These are phyloP conservation scores for Donacobius atricapilla DNA, from an alignment of 2,113 vertebrate species.

Conservation along the genomic window DNA sequence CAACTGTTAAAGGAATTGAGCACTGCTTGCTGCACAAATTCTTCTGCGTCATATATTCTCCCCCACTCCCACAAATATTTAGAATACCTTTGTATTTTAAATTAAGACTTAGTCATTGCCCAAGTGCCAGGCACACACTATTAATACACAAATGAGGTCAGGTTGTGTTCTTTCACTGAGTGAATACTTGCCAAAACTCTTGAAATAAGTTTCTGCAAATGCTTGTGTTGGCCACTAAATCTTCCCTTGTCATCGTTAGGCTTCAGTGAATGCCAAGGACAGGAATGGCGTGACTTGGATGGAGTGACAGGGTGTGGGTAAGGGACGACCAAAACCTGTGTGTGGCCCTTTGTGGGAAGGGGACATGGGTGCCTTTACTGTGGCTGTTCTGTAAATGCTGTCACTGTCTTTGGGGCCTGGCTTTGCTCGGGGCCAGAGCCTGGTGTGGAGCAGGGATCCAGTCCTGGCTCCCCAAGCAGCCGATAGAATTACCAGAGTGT, in stretches of 20 bases:
- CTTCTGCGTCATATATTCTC: neutral
- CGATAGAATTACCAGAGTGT: neutral
- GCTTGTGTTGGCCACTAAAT: neutral
- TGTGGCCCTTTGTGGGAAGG: neutral
- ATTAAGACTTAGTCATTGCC: constrained; percentile 7
- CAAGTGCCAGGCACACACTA: constrained; percentile 5
- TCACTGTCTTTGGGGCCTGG: neutral
- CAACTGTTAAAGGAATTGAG: neutral
- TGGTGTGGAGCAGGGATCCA: neutral
- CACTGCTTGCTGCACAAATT: neutral
- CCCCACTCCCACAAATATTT: constrained; percentile 13
- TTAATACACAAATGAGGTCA: constrained; percentile 47
- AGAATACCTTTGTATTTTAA: constrained; percentile 48
- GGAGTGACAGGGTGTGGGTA: too few species aligned
- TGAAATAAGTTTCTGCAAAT: neutral
- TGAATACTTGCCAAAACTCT: constrained; percentile 24
- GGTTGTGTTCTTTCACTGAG: neutral
- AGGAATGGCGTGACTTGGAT: accelerated
- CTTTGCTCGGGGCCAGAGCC: neutral
- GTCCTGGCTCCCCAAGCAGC: neutral
- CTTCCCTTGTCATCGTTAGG: neutral
- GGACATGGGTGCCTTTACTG: accelerated
- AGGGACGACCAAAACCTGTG: neutral
- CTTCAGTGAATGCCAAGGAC: neutral
- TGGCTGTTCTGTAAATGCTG: neutral